Percentiles rank a stretch among this genome's conserved stretches.
These are phyloP conservation scores for Halocynthia aurantium DNA, from an alignment of 23 tunicate genomes.

Conservation along the genomic window DNA sequence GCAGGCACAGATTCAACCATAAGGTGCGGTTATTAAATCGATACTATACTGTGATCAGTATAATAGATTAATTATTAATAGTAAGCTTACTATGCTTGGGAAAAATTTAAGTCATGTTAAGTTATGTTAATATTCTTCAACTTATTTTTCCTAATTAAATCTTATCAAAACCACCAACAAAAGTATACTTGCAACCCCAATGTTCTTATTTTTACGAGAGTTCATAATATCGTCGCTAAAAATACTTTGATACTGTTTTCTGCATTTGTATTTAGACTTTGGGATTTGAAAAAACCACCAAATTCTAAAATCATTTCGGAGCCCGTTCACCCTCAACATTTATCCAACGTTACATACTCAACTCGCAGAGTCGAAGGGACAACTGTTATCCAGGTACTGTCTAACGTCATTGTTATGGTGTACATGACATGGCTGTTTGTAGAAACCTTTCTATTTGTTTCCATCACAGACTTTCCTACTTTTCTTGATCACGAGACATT, in stretches of 20 bases:
- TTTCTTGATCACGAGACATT: too few relatives aligned
- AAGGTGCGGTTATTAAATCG: conserved; percentile 10
- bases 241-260: neutral
- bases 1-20: conserved; percentile 81
- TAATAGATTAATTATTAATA: too few relatives aligned
- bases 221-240: neutral
- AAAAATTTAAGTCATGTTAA: too few relatives aligned
- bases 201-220: neutral
- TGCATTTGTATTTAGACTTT: conserved; percentile 16
- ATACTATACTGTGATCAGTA: too few relatives aligned
- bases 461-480: too few relatives aligned
- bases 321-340: conserved; percentile 27
- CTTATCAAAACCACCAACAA: neutral
- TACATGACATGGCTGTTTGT: too few relatives aligned
- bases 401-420: too few relatives aligned
- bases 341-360: conserved; percentile 43
- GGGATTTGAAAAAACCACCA: conserved; percentile 54
- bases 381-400: conserved; percentile 42
- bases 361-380: conserved; percentile 77
- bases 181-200: neutral
- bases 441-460: too few relatives aligned
- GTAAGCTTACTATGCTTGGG: too few relatives aligned
- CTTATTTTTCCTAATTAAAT: neutral
- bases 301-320: conserved; percentile 60
- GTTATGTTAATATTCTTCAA: neutral